Evolutionary conservation across 2,888 invertebrate species (phyloP), one percentile per base, ranked within the genome.

Genomic region (Cyclophora albipunctata): DNA sequence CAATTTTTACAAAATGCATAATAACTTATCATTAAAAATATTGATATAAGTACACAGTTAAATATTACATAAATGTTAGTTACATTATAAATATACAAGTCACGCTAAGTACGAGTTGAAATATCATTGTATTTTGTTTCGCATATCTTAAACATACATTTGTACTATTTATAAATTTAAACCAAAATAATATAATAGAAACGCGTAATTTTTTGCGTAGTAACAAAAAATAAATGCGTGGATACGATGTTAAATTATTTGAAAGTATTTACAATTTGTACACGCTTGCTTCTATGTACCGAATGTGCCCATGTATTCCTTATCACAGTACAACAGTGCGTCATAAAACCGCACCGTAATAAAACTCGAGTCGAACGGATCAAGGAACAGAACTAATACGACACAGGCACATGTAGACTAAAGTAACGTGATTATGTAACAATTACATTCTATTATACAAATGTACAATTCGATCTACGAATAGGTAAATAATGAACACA

Each of bases 91-190:
- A 59, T 62, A 58, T 62, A 62, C 62, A 58, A 57, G 52, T 54
- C 50, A 58, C 45, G 42, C 45, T 55, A 37, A 4, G 37, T 5
- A 37, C 37, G 37, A 63, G 68, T 78, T 78, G 78, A 78, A 58
- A 62, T 64, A 65, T 65, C n/a, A 45, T 45, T 33, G 34, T 45
- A 34, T 34, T 51, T 42, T 46, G 47, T 45, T 50, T 53, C 37
- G 37, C 37, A 37, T 5, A 66, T 66, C 83, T 84, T 84, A 84
- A 72, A 71, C 66, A 78, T 81, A 81, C 68, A 80, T 86, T 86
- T 86, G 86, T 86, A 86, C 86, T 86, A 82, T 86, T 76, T 78
- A 84, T 79, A 84, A 76, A 78, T 78, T 69, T 76, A 76, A 71
- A 70, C 69, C 20, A 67, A 69, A 72, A 65, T 59, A 68, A 65